Base-by-base conservation (phyloP, 2,113 vertebrate species). In the Gasterosteus nipponicus region DNA sequence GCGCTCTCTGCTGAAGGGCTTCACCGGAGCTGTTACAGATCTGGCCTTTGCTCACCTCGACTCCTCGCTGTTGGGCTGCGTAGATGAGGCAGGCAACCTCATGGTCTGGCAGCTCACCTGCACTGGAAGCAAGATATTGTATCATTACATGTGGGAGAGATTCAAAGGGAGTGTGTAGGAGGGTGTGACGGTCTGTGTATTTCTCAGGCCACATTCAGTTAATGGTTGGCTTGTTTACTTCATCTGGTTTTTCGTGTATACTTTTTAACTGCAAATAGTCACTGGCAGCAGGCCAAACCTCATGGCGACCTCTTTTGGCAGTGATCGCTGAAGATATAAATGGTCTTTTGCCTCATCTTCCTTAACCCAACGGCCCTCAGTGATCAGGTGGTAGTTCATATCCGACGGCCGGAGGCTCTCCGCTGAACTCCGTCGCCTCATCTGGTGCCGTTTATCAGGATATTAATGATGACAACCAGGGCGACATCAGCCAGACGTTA, bases 371-470 rank as follows among this genome's bases (percentile, higher is more conserved):
- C 65, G 64, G 62, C 5, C 80, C 35, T 70, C 89, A 99, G 98
- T 90, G 97, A 99, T 86, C 96, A 99, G 88, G 95, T 98, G 41
- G 80, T 98, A 64, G 94, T 98, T 74, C 95, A 98, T 76, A 94
- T 99, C 78, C 95, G 89, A 46, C 90, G 96, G 26, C 95, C 97
- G 39, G 96, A 97, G 10, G 94, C 9, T 95, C 95, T 0, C 94
- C 94, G 0, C 85, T 98, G 79, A 98, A 96, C 89, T 96, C 94
- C 94, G 96, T 9, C 95, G 98, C 59, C 96, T 99, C 87, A 97
- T 99, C 84, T 99, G 98, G 98, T 99, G 97, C 67, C 98, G 12
- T 99, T 96, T 87, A 98, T 99, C 95, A 95, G 0, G 97, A 99
- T 12, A 97, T 99, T 60, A 97, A 89, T 0, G 98, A 99, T 54